phyloP scores from a whole-genome alignment of 2,888 invertebrate species.

The Scaptomyza parva region DNA sequence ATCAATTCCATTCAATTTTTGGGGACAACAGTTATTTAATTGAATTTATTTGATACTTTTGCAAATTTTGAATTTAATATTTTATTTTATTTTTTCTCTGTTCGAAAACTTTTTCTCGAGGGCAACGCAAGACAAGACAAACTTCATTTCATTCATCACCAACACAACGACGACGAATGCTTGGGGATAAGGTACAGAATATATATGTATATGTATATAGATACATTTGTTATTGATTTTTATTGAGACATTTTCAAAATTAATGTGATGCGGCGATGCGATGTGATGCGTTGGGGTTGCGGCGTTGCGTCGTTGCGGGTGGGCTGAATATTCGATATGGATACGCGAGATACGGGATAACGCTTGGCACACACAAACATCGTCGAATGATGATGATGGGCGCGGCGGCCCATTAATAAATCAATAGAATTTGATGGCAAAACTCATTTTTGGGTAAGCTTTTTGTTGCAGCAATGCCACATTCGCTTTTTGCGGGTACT shows the following conservation, averaged over 20 bases:
- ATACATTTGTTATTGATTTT: slow-evolving; percentile 74
- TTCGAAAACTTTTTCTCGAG: slow-evolving; percentile 1
- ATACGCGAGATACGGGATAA: slow-evolving; percentile 19
- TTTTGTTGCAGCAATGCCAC: slow-evolving; percentile 53
- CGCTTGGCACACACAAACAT: slow-evolving; percentile 46
- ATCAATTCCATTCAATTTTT: background rate
- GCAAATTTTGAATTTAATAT: too few species aligned
- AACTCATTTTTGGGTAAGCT: slow-evolving; percentile 62
- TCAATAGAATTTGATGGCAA: slow-evolving; percentile 74
- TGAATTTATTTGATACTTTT: background rate
- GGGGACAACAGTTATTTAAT: background rate
- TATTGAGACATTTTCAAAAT: slow-evolving; percentile 74
- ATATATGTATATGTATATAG: slow-evolving; percentile 59
- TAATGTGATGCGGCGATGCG: slow-evolving; percentile 59
- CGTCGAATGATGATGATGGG: slow-evolving; percentile 66
- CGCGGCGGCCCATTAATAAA: slow-evolving; percentile 69
- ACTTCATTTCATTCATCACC: slow-evolving; percentile 24
- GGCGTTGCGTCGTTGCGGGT: slow-evolving; percentile 44
- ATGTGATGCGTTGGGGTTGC: slow-evolving; percentile 44
- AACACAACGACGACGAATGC: slow-evolving; percentile 12
- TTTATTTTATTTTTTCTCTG: too few species aligned
- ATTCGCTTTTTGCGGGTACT: background rate
- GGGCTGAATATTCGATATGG: slow-evolving; percentile 10
- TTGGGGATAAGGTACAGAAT: slow-evolving; percentile 53
- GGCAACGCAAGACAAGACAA: slow-evolving; percentile 30